Evolutionary conservation across 2,888 invertebrate genomes (phyloP), one percentile per base, ranked within the genome.

Genomic region (Polia nebulosa): DNA sequence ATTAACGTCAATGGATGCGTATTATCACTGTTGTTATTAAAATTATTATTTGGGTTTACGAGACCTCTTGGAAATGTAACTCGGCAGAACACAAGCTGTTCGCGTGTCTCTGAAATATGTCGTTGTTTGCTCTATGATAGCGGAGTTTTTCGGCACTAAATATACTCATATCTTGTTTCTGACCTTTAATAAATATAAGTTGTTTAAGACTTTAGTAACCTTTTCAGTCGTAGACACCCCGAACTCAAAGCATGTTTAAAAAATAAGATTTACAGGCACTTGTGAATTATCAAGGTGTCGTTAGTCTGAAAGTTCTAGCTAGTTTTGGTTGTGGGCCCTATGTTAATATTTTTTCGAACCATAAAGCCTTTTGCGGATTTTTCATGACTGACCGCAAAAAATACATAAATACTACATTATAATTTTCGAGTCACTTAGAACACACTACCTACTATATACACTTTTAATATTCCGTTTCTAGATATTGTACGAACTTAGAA

Each of bases 1-100:
- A 52, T 27, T 62, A 74, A 74, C 78, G 73, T 74, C 73, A 74
- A 72, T 72, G 45, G 52, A 53, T 25, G 34, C 22, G 15, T 57
- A 34, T 78, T 78, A 78, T 74, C 74, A 27, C n/a, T 58, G 41
- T 78, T 78, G 63, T 78, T 78, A 53, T 78, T 57, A 74, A 5
- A 45, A n/a, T 73, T 57, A 71, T 77, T 60, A 58, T 72, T 78
- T 78, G 52, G 56, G 52, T 47, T 77, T 36, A 57, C 27, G 51
- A 72, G 73, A 72, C 78, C 78, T 77, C 47, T 78, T 78, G 55
- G 13, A 11, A 71, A 76, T 69, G 52, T 77, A 71, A 77, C 41
- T 25, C 17, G 22, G n/a, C 13, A n/a, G 41, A 72, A 25, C 77
- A 72, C 45, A 47, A 58, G 45, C 7, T 11, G 41, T 13, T 44